phyloP scores from a whole-genome alignment of 2,113 vertebrate genomes.

The Scolopax mira region DNA sequence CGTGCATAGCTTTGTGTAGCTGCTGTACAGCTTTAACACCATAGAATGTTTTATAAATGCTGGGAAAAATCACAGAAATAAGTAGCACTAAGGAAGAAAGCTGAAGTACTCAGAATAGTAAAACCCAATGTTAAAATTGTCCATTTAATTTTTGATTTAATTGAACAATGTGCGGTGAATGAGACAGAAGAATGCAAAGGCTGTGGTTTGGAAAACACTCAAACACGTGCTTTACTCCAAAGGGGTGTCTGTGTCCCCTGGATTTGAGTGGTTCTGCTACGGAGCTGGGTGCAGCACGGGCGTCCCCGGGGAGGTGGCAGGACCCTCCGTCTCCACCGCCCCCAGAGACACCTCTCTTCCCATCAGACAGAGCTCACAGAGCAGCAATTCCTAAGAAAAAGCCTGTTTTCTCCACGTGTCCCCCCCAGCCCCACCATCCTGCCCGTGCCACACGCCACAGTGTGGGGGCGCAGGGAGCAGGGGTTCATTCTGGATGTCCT shows the following conservation, averaged over 20 bases:
- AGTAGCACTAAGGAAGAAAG: not conserved
- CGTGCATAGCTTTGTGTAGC: not conserved
- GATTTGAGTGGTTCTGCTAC: too few relatives aligned
- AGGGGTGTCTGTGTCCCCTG: too few relatives aligned
- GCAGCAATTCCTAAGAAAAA: not conserved
- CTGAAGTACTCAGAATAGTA: not conserved
- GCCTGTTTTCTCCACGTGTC: accelerated
- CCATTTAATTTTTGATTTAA: slow-evolving; percentile 29
- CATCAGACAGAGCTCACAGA: too few relatives aligned
- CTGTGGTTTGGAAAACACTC: not conserved
- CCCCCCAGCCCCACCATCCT: accelerated
- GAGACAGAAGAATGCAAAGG: not conserved
- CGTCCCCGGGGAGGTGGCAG: too few relatives aligned
- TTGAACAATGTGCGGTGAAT: not conserved
- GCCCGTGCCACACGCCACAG: too few relatives aligned
- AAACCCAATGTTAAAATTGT: not conserved
- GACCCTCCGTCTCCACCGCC: too few relatives aligned
- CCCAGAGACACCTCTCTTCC: too few relatives aligned
- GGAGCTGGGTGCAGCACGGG: too few relatives aligned
- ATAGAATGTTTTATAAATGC: not conserved
- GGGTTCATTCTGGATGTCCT: too few relatives aligned
- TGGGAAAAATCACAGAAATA: not conserved
- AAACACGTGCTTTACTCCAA: not conserved
- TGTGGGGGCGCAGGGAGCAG: too few relatives aligned
- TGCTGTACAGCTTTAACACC: not conserved